Base-by-base conservation (phyloP, 2,113 vertebrate genomes). In the Cyphomyrus plagiostoma region DNA sequence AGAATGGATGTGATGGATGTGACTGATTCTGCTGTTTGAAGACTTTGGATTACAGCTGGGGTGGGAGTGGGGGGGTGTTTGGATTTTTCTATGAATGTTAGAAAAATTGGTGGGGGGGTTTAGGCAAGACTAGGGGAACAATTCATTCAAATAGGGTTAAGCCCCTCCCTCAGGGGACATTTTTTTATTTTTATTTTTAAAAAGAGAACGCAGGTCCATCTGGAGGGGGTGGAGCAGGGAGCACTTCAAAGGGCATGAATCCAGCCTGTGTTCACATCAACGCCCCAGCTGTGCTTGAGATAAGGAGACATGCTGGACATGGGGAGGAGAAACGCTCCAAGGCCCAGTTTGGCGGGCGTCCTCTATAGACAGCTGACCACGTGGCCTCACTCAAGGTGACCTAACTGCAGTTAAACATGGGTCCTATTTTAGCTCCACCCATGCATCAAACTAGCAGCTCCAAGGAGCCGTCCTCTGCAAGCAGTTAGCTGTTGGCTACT, bases 231-330 rank as follows among this genome's bases (percentile, higher is more conserved):
- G 45, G 53, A 91, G 88, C 21, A 84, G 80, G 91, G 90, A 92
- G 58, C 89, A 93, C 91, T 93, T 94, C 92, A 94, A 92, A 94
- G 88, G 90, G 88, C 89, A 88, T 87, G 74, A 80, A 88, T 82
- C 89, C 49, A 87, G 91, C 85, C 66, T 50, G 74, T 17, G 89
- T 84, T 26, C 30, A 39, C 42, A 83, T 84, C 80, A 23, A 45
- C 80, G 39, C 74, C 53, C 62, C 19, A 19, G 74, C 48, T 89
- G 48, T 50, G 77, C 66, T 53, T 17, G 48, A 48, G 45, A 17
- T 23, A 52, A 62, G 62, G n/a, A 23, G 77, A 58, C 39, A 15
- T 23, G 13, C 13, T 46, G 89, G 89, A 30, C 35, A 39, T 50
- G 21, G 1, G 4, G 49, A 46, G 45, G 80, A 30, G n/a, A 30